These are phyloP conservation scores for Shargacucullia verbasci DNA, from an alignment of 2,888 invertebrate species.

Conservation along the genomic window DNA sequence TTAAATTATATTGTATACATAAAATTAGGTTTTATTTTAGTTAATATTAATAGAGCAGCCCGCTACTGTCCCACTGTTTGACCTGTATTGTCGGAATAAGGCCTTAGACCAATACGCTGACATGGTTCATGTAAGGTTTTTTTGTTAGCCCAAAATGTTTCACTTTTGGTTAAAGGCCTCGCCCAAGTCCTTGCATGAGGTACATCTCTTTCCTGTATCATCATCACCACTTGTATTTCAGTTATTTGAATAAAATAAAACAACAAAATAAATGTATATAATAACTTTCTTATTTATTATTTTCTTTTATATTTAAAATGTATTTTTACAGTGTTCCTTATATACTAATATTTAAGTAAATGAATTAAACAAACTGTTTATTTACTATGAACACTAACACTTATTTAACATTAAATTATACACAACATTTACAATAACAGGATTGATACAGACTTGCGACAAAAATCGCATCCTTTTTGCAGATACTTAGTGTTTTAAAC, in stretches of 20 bases:
- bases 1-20: too few species aligned
- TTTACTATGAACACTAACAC: slow-evolving; percentile 56
- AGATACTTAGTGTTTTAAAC: background rate
- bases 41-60: too few species aligned
- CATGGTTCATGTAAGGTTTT: too few species aligned
- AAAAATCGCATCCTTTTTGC: slow-evolving; percentile 1
- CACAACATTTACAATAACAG: slow-evolving; percentile 53
- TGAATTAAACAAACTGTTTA: slow-evolving; percentile 37
- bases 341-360: slow-evolving; percentile 26
- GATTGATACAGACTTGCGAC: slow-evolving; percentile 28
- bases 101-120: too few species aligned
- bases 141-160: too few species aligned
- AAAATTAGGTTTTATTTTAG: too few species aligned
- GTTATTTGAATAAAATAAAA: slow-evolving; percentile 58
- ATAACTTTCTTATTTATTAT: slow-evolving; percentile 71
- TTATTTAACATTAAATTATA: slow-evolving; percentile 52
- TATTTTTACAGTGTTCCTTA: slow-evolving; percentile 70
- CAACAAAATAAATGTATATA: slow-evolving; percentile 68
- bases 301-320: slow-evolving; percentile 69
- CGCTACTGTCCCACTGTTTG: too few species aligned
- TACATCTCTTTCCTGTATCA: too few species aligned
- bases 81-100: too few species aligned
- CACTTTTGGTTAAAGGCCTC: too few species aligned
- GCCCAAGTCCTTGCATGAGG: too few species aligned
- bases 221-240: too few species aligned